Evolutionary conservation across 1,140 invertebrate genomes (phyloP), one percentile per base, ranked within the genome.

Genomic region (Ooceraea biroi): DNA sequence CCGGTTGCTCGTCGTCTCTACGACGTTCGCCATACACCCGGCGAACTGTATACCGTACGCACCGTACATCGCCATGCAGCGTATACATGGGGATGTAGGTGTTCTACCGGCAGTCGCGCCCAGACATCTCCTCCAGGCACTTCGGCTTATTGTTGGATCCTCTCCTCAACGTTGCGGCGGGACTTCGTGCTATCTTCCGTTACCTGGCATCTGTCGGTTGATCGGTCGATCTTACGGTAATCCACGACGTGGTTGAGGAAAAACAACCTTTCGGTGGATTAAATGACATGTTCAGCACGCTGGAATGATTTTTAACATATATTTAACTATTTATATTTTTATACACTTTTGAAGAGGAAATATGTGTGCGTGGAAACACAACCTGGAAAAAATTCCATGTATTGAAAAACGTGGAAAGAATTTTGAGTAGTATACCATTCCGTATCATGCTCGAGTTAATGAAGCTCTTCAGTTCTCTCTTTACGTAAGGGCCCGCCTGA

Each of bases 71-170:
- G 72, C 30, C 66, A 52, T 58, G 60, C 30, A 63, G 63, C 57
- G 41, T 58, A 27, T 22, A 50, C 71, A 74, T 0, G 4, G 7
- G 44, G 36, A 57, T 57, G 30, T 36, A 52, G 44, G 19, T 82
- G 66, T 82, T 74, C 69, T 27, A 36, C 44, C 52, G n/a, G 41
- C 19, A 44, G 48, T 80, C 22, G 66, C 25, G 46, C 41, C n/a
- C 65, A 69, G 50, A 80, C 65, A 50, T 46, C 44, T 78, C 73
- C 83, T 86, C 66, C 27, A 78, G 82, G 73, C 83, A 61, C 19
- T 86, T 69, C 27, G 66, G 82, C 48, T 86, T 84, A 86, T 86
- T 86, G 85, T 86, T 80, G 82, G 73, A 84, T 85, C 73, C 72
- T 61, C 72, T 61, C 63, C 60, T 72, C 65, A n/a, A 27, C 66